Conservation (phyloP, 2,113 vertebrate species). For the Balaeniceps rex region DNA sequence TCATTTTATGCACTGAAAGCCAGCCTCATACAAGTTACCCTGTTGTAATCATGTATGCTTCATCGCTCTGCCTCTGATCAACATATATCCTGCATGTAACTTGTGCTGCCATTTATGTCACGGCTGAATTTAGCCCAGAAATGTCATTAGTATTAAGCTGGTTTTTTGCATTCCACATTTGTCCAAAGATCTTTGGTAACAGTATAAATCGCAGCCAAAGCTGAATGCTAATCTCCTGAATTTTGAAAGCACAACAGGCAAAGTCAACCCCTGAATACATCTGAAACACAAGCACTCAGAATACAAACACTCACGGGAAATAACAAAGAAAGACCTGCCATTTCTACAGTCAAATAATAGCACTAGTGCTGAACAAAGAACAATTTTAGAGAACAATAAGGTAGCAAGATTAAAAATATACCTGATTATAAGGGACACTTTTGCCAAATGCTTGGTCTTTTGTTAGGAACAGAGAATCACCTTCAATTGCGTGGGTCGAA, state of each 20-base stretch:
- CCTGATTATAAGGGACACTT: too few species aligned
- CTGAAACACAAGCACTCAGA: not conserved
- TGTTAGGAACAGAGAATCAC: too few species aligned
- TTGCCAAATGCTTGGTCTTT: too few species aligned
- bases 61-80: not conserved
- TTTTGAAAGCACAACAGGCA: slow-evolving; percentile 28
- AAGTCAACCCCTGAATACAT: not conserved
- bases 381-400: not conserved
- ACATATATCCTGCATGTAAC: not conserved
- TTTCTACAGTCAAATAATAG: not conserved
- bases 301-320: not conserved
- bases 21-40: not conserved
- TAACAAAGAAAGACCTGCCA: not conserved
- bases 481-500: too few species aligned
- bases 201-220: not conserved
- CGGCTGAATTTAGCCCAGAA: not conserved
- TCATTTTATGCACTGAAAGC: too few species aligned
- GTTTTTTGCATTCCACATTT: not conserved
- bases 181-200: not conserved
- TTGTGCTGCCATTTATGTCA: not conserved
- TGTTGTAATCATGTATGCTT: not conserved
- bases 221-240: slow-evolving; percentile 2
- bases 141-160: not conserved
- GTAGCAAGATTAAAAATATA: too few species aligned
- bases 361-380: not conserved